Percentiles rank a stretch among this genome's conserved stretches.
These are phyloP conservation scores for Tipula lateralis DNA, from an alignment of 2,888 invertebrate species.

Conservation along the genomic window DNA sequence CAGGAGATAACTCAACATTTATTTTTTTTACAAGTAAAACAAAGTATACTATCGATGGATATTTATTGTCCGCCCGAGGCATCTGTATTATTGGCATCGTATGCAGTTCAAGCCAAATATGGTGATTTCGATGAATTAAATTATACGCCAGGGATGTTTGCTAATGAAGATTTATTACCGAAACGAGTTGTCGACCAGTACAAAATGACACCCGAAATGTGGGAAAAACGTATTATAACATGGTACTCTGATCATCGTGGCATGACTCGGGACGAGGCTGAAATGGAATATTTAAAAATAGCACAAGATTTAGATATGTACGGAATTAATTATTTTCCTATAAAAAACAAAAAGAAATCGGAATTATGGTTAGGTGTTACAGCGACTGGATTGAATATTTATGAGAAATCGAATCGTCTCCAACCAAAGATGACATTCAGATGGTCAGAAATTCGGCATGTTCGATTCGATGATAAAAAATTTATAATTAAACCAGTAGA, in stretches of 20 bases:
- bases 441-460: slow-evolving; percentile 98
- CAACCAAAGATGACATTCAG: slow-evolving; percentile 96
- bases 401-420: slow-evolving; percentile 90
- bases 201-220: slow-evolving; percentile 99
- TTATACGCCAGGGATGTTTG: slow-evolving; percentile 87
- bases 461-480: slow-evolving; percentile 96
- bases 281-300: slow-evolving; percentile 98
- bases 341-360: slow-evolving; percentile 95
- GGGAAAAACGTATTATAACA: slow-evolving; percentile 96
- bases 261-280: slow-evolving; percentile 97
- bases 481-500: slow-evolving; percentile 96
- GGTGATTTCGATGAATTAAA: slow-evolving; percentile 86
- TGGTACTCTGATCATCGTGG: slow-evolving; percentile 98
- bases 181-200: slow-evolving; percentile 97
- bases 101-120: slow-evolving; percentile 97
- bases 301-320: slow-evolving; percentile 98
- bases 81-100: slow-evolving; percentile 92
- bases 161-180: slow-evolving; percentile 86
- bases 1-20: slow-evolving; percentile 98
- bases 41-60: slow-evolving; percentile 95
- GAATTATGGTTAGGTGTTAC: slow-evolving; percentile 93
- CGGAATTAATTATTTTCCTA: slow-evolving; percentile 93
- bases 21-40: slow-evolving; percentile 95
- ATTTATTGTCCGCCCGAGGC: slow-evolving; percentile 99
- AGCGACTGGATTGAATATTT: slow-evolving; percentile 88